These are phyloP conservation scores for Penelope pileata DNA, from an alignment of 2,113 vertebrate species.

Conservation along the genomic window DNA sequence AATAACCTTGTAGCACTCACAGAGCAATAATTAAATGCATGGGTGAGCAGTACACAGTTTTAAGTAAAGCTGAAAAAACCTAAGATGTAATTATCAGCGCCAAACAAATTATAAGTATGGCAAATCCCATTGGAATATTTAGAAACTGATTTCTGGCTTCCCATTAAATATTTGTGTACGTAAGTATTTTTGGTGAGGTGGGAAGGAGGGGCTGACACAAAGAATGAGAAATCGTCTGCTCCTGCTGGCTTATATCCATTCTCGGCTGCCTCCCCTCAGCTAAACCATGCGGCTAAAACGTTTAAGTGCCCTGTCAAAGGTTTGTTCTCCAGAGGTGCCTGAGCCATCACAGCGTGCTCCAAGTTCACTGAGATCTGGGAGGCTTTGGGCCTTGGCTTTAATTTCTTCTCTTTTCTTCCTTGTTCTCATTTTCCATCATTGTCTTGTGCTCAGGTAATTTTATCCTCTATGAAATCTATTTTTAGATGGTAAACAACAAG, in stretches of 20 bases:
- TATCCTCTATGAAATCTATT: constrained; percentile 13
- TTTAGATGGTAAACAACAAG: constrained; percentile 59
- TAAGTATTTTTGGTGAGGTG: constrained; percentile 69
- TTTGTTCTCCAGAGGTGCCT: constrained; percentile 28
- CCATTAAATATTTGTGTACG: constrained; percentile 75
- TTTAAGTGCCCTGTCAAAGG: constrained; percentile 32
- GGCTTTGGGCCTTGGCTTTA: constrained; percentile 10
- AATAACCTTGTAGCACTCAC: constrained; percentile 80
- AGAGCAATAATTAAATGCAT: constrained; percentile 84
- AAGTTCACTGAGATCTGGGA: constrained; percentile 1
- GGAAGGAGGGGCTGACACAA: not conserved
- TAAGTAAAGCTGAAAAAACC: constrained; percentile 79
- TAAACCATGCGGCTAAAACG: constrained; percentile 10
- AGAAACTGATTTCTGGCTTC: constrained; percentile 77
- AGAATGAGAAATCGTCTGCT: constrained; percentile 14
- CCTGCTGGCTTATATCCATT: constrained; percentile 25
- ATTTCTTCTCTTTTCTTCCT: constrained; percentile 20
- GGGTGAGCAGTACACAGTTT: constrained; percentile 77
- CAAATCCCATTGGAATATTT: constrained; percentile 79
- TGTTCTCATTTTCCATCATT: constrained; percentile 6
- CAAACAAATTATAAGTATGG: constrained; percentile 81
- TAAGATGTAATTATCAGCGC: constrained; percentile 80
- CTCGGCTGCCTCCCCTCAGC: not conserved
- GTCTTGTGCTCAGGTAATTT: constrained; percentile 31
- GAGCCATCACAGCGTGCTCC: constrained; percentile 28